Evolutionary conservation across 2,113 vertebrate species (phyloP), one percentile per base, ranked within the genome.

Genomic region (Bettongia penicillata): DNA sequence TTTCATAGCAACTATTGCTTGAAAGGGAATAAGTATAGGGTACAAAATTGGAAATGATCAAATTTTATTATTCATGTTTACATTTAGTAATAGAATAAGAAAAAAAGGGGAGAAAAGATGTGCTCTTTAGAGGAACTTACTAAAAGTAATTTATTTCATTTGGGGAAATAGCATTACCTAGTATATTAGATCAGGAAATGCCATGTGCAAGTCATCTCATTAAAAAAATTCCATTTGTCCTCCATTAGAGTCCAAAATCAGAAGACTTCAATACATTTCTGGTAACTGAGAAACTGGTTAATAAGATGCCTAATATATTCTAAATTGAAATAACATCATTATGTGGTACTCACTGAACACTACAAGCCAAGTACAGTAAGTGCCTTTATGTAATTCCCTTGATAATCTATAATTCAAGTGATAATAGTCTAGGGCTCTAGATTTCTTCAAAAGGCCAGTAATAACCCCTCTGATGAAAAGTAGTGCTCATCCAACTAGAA

Each of bases 41-140:
- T 91, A 93, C 84, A 91, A 94, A 91, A 43, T 97, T 95, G 57
- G 55, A 95, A 95, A 84, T 84, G 77, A 50, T 92, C 93, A 92
- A 53, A 96, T 57, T 49, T 90, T 91, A 93, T 92, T 91, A 94
- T 53, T n/a, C 4, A 61, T 90, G 61, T 96, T 98, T 95, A 98
- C 0, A 95, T 96, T 94, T 96, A 55, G 91, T 96, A 94, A 96
- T 91, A 91, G 52, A 95, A 96, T 95, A 93, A 90, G 90, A 92
- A 90, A 96, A 96, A 92, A 31, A 43, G 43, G 3, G 26, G 5
- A 8, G 0, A n/a, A 91, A 95, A 94, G 89, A 77, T 52, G 47
- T 53, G n/a, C 89, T 92, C 89, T 93, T 96, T 57, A 96, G 49
- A 95, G 37, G 93, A 97, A 97, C 68, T 0, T 24, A 52, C 47